Conservation (phyloP, 2,113 vertebrate species). For the Montifringilla adamsi region DNA sequence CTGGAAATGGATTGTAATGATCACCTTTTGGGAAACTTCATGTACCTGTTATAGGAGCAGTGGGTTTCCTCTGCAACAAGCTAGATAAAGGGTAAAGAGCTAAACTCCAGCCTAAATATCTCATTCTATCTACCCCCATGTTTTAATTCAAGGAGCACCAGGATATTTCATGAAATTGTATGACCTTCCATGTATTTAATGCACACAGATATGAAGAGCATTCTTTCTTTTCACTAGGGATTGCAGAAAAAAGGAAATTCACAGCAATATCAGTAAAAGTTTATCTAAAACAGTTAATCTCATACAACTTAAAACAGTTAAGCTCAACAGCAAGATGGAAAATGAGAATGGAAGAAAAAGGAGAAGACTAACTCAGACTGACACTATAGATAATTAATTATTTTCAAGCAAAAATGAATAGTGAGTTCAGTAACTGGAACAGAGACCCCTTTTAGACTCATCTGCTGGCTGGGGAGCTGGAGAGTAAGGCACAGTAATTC, state of each 20-base stretch:
- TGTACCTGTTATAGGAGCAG: neutral
- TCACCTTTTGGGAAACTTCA: neutral
- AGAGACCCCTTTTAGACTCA: neutral
- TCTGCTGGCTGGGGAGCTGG: neutral
- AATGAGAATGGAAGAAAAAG: neutral
- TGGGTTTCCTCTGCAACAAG: neutral
- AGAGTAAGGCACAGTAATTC: neutral
- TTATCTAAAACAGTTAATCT: neutral
- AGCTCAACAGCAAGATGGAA: neutral
- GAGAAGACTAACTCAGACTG: neutral
- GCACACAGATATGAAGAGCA: neutral
- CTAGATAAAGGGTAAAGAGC: neutral
- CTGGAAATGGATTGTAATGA: neutral
- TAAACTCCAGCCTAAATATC: neutral
- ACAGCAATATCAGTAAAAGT: neutral
- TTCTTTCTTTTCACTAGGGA: neutral
- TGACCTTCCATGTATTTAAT: neutral
- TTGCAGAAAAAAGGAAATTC: neutral
- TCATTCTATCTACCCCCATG: neutral
- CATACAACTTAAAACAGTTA: neutral
- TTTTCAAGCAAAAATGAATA: neutral
- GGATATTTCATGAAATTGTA: neutral
- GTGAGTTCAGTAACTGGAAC: neutral
- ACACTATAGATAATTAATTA: neutral
- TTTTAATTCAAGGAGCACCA: neutral